Base-by-base conservation (phyloP, 2,797 vertebrate genomes). In the Poecile montanus region DNA sequence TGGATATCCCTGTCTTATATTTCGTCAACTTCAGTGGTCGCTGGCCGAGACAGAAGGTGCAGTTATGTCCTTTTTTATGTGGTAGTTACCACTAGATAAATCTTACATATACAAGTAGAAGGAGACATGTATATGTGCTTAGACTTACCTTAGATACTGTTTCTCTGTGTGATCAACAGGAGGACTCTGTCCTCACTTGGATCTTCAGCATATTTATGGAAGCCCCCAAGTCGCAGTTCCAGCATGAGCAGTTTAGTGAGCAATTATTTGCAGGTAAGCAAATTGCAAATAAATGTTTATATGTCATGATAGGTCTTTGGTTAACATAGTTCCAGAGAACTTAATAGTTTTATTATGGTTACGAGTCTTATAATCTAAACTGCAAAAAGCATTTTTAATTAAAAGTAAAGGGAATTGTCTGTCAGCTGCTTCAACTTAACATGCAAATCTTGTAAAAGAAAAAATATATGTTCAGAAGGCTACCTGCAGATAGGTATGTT, bases 221-320 rank as follows among this genome's bases (percentile, higher is more conserved):
- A 98, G 94, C 97, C 99, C 40, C 99, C 99, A 32, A 99, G 99
- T 97, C 98, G 99, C 45, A 99, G 99, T 96, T 99, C 99, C 93
- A 99, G 99, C 96, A 98, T 99, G 94, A 99, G 98, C 97, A 99
- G 99, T 90, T 96, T 99, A 97, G 98, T 98, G 89, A 99, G 99
- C 98, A 98, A 94, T 89, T 99, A 98, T 95, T 98, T 99, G 85
- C 99, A 99, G 98, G 99, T 99, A 97, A 97, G 65, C 56, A 75
- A 61, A 60, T 38, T 38, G 26, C 30, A 87, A 61, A 60, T 57
- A 63, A 72, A 42, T 75, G 16, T 62, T 93, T 91, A 10, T 66
- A 20, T 82, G 57, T 22, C 17, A 3, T 25, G 2, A 13, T 38
- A 86, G 29, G 40, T 70, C 30, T 84, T 82, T 79, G 36, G 32